Evolutionary conservation across 1,140 invertebrate species (phyloP).

Genomic region (Drosophila erecta): DNA sequence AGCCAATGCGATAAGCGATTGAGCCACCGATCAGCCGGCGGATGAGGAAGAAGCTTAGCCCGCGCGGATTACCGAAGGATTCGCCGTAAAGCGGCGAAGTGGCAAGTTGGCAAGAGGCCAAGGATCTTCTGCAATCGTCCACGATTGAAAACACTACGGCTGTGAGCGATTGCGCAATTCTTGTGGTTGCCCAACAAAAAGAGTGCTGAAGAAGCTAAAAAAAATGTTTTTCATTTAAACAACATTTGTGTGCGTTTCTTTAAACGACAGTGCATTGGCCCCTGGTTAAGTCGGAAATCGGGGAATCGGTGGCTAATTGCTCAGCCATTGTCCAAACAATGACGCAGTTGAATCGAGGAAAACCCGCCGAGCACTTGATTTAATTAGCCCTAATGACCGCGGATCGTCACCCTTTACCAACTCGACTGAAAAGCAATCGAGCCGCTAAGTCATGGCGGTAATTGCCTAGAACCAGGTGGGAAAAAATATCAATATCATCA

Average conservation of each 20-base stretch:
- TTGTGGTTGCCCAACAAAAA: too few species aligned
- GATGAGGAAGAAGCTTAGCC: constrained; percentile 39
- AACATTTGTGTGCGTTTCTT: neutral
- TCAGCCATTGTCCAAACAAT: constrained; percentile 77
- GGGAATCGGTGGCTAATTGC: constrained; percentile 53
- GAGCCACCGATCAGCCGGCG: constrained; percentile 35
- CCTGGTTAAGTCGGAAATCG: constrained; percentile 11
- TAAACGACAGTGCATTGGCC: constrained; percentile 40
- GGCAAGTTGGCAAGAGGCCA: neutral
- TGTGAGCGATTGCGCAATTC: neutral
- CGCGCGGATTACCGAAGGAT: constrained; percentile 25
- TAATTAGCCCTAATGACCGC: constrained; percentile 76
- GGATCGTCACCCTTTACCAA: constrained; percentile 10
- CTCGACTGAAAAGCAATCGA: constrained; percentile 31
- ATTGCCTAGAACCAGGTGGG: constrained; percentile 65
- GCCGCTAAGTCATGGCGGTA: constrained; percentile 60
- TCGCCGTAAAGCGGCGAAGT: too few species aligned
- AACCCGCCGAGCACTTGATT: constrained; percentile 63
- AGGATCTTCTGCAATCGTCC: neutral
- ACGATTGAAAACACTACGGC: neutral
- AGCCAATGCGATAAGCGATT: constrained; percentile 46
- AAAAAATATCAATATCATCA: constrained; percentile 55
- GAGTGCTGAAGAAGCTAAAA: too few species aligned
- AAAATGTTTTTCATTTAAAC: neutral
- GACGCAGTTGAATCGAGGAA: constrained; percentile 50